Percentiles rank a stretch among this genome's conserved stretches.
Evolutionary conservation across 2,113 vertebrate genomes (phyloP).

Genomic region (Pelodiscus sinensis): DNA sequence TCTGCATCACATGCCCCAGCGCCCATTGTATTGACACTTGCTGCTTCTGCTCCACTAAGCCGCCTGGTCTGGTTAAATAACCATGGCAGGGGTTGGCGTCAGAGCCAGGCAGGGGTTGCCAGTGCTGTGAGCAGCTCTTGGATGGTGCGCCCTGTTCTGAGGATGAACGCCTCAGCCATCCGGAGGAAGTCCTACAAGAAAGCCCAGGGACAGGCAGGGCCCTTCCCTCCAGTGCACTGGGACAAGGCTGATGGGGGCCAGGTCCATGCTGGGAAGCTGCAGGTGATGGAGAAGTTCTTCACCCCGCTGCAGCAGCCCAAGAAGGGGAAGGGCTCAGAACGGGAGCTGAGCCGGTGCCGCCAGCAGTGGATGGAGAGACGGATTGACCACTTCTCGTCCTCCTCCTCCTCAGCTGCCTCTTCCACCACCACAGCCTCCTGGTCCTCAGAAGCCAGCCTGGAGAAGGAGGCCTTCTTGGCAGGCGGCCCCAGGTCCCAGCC

Average conservation of each 20-base stretch:
- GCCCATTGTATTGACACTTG: background rate
- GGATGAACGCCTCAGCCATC: background rate
- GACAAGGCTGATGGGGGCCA: conserved; percentile 26
- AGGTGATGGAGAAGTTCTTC: conserved; percentile 69
- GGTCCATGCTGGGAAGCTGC: conserved; percentile 33
- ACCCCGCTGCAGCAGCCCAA: conserved; percentile 70
- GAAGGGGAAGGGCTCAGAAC: background rate
- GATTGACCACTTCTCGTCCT: background rate
- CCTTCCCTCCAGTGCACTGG: conserved; percentile 32
- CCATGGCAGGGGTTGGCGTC: background rate
- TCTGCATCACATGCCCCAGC: background rate
- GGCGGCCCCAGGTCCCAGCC: conserved; percentile 20
- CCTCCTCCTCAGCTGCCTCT: conserved; percentile 11
- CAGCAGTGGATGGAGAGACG: background rate
- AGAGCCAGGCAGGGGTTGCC: background rate
- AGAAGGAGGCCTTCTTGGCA: conserved; percentile 50
- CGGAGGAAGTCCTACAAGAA: background rate
- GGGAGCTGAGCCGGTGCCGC: background rate
- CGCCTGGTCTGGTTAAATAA: background rate
- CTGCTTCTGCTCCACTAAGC: background rate
- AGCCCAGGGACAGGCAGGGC: background rate
- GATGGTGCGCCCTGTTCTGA: background rate
- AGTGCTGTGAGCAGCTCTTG: background rate
- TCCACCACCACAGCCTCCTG: conserved; percentile 74
- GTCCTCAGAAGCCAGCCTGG: conserved; percentile 76